Percentiles rank a stretch among this genome's conserved stretches.
phyloP scores from a whole-genome alignment of 2,113 vertebrate genomes.

The Motacilla alba region DNA sequence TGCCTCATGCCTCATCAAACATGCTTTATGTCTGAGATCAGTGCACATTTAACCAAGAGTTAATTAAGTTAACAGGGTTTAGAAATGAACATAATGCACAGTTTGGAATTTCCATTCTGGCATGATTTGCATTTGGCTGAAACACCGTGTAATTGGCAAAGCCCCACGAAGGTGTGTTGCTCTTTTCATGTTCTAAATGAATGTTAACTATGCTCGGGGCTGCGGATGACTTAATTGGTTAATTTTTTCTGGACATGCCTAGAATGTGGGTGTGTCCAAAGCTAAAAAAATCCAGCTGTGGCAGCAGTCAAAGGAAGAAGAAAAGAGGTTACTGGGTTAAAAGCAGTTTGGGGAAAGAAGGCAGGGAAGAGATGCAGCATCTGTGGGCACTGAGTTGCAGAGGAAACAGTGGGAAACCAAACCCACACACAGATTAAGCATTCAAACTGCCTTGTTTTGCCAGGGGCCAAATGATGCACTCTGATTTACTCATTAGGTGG shows the following conservation, averaged over 20 bases:
- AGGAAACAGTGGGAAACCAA: neutral
- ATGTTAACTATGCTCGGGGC: neutral
- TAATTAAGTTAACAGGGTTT: constrained; percentile 48
- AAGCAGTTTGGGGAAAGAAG: neutral
- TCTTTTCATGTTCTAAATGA: constrained; percentile 19
- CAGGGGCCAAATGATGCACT: neutral
- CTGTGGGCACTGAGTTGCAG: neutral
- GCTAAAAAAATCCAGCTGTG: neutral
- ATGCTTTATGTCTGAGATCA: neutral
- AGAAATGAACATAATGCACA: constrained; percentile 6
- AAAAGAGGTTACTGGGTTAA: neutral
- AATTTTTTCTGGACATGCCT: neutral
- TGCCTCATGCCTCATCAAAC: neutral
- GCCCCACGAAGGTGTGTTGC: neutral
- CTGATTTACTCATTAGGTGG: neutral
- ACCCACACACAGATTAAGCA: neutral
- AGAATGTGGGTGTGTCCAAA: neutral
- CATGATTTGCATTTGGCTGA: constrained; percentile 34
- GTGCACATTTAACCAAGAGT: constrained; percentile 3
- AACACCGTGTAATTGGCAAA: neutral
- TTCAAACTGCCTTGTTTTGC: neutral
- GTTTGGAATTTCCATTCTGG: constrained; percentile 25
- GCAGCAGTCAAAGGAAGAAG: neutral
- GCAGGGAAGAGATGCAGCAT: neutral
- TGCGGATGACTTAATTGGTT: neutral